Conservation (phyloP, 2,113 vertebrate genomes). For the Tenrec ecaudatus region DNA sequence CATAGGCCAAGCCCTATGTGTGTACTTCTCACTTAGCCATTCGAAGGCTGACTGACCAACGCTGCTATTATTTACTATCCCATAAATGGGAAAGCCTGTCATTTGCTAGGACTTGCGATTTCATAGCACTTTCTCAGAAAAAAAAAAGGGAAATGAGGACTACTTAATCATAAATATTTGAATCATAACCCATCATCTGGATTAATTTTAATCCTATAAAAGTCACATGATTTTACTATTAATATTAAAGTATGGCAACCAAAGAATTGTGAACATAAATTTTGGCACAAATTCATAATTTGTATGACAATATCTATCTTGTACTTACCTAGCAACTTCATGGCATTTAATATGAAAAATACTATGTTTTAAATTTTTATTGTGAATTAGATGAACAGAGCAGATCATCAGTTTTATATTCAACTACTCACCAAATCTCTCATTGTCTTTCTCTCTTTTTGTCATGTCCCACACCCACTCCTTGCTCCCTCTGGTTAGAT, state of each 20-base stretch:
- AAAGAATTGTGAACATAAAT: not conserved
- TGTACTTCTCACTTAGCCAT: not conserved
- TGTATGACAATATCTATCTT: not conserved
- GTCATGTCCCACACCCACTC: too few species aligned
- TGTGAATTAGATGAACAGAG: too few species aligned
- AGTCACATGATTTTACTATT: not conserved
- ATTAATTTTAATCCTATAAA: not conserved
- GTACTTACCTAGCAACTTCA: not conserved
- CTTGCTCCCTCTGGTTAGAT: too few species aligned
- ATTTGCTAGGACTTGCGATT: not conserved
- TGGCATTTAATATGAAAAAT: conserved; percentile 47
- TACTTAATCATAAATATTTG: not conserved
- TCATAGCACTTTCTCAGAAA: conserved; percentile 2
- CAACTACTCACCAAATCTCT: too few species aligned
- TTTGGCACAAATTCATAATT: not conserved
- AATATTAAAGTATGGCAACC: not conserved
- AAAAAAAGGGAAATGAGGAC: not conserved
- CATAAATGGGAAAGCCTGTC: not conserved
- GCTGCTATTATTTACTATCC: not conserved
- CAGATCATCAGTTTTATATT: too few species aligned
- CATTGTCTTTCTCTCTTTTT: too few species aligned
- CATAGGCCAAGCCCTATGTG: not conserved
- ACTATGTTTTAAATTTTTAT: not conserved
- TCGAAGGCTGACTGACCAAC: not conserved
- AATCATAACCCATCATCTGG: not conserved